A percentile compares a stretch with the other conserved stretches of the same genome.
Conservation (phyloP, 2,797 vertebrate genomes). For the Neosilurus hyrtlii region DNA sequence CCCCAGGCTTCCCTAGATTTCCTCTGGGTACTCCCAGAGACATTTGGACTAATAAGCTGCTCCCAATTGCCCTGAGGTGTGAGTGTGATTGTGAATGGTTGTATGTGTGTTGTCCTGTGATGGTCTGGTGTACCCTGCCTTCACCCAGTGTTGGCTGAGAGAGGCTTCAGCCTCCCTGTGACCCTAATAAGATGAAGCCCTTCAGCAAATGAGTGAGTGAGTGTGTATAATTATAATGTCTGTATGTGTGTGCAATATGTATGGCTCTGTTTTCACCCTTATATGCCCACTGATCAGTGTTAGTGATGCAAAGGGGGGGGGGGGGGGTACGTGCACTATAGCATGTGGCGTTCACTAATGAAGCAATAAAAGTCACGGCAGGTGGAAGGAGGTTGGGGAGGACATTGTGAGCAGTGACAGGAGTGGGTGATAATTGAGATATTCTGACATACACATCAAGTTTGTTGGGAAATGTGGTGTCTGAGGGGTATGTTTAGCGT, state of each 20-base stretch:
- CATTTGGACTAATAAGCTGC: no score
- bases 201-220: no score
- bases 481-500: constrained; percentile 44
- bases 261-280: constrained; percentile 19
- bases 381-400: constrained; percentile 70
- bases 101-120: no score
- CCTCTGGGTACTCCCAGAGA: no score
- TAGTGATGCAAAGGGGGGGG: constrained; percentile 46
- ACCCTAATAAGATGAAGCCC: no score
- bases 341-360: constrained; percentile 91
- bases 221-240: background rate
- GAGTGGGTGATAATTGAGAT: constrained; percentile 80
- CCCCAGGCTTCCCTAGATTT: no score
- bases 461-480: constrained; percentile 60
- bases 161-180: no score
- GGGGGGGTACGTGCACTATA: constrained; percentile 69
- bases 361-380: constrained; percentile 92
- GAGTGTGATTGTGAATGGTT: no score
- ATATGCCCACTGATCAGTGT: constrained; percentile 67
- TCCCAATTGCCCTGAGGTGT: no score
- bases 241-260: background rate
- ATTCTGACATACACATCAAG: constrained; percentile 72
- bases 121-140: no score
- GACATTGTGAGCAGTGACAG: constrained; percentile 63
- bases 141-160: no score